Conservation (phyloP, 2,113 vertebrate species). For the Microcebus tavaratra region DNA sequence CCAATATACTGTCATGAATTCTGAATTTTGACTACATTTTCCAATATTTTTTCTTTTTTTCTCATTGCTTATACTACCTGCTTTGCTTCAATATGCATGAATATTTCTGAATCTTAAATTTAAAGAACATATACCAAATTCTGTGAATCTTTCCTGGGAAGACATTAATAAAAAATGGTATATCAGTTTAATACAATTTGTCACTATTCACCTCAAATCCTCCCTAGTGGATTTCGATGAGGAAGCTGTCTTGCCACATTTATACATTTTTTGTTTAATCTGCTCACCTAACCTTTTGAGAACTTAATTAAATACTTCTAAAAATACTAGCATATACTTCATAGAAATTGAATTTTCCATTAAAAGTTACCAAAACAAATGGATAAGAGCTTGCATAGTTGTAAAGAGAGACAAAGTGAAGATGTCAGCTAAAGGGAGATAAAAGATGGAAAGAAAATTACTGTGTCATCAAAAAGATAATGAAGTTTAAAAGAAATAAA, state of each 20-base stretch:
- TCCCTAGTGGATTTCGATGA: background rate
- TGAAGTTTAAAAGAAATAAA: conserved; percentile 81
- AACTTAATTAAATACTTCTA: conserved; percentile 66
- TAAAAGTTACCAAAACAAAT: conserved; percentile 78
- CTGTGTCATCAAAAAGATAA: conserved; percentile 82
- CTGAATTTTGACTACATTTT: background rate
- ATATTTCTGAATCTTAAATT: conserved; percentile 14
- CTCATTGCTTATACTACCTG: background rate
- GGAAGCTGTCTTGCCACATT: conserved; percentile 28
- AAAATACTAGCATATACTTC: conserved; percentile 58
- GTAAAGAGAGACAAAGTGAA: conserved; percentile 76
- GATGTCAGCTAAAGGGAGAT: conserved; percentile 71
- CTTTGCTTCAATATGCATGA: background rate
- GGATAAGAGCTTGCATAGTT: conserved; percentile 51
- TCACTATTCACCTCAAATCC: conserved; percentile 36
- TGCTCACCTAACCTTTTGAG: conserved; percentile 55
- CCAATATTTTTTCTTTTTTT: background rate
- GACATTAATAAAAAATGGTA: conserved; percentile 46
- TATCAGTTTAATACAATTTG: conserved; percentile 55
- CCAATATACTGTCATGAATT: background rate
- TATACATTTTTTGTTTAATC: conserved; percentile 40
- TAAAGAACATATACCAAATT: background rate
- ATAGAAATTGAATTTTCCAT: conserved; percentile 77
- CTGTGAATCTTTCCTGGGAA: conserved; percentile 23
- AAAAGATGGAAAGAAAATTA: conserved; percentile 83